Conservation (phyloP, 2,888 invertebrate species). For the Limnephilus rhombicus region DNA sequence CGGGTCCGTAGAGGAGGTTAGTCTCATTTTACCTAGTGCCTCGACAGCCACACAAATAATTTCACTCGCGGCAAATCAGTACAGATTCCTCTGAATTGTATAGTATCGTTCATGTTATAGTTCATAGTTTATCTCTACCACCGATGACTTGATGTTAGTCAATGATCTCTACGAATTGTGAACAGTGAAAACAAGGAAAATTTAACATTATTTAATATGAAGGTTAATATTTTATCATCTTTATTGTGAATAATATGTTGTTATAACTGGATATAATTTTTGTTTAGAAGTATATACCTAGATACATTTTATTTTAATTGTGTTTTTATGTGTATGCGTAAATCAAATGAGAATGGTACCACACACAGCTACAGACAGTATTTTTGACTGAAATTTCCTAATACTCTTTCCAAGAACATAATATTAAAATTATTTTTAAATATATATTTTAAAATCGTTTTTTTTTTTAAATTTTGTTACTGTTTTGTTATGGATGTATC, state of each 20-base stretch:
- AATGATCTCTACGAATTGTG: background rate
- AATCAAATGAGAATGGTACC: background rate
- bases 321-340: background rate
- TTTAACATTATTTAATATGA: background rate
- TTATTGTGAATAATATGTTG: background rate
- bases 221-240: background rate
- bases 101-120: background rate
- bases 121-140: background rate
- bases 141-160: too few relatives aligned
- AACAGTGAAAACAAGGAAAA: conserved; percentile 26
- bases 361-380: too few relatives aligned
- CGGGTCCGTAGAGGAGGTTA: conserved; percentile 17
- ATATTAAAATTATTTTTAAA: background rate
- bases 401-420: background rate
- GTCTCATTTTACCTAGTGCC: conserved; percentile 50
- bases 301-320: background rate
- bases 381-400: background rate
- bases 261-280: background rate
- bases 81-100: background rate
- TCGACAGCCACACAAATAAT: conserved; percentile 17
- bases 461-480: background rate
- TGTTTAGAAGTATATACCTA: background rate
- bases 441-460: background rate
- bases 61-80: background rate
- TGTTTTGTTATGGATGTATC: background rate